Conservation (phyloP, 2,113 vertebrate genomes). For the Pedionomus torquatus region DNA sequence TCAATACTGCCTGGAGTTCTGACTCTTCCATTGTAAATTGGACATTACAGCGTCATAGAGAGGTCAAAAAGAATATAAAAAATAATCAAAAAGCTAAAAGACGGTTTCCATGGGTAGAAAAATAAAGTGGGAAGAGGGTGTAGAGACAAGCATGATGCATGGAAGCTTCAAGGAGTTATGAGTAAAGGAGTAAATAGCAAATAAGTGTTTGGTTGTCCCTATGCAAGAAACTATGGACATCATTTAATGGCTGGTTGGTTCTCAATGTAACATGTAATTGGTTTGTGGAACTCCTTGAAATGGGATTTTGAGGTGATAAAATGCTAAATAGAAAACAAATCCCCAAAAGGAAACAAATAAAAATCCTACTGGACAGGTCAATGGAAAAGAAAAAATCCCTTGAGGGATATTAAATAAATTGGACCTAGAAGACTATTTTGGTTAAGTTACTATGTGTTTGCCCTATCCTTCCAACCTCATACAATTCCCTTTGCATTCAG, state of each 20-base stretch:
- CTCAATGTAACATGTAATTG: not conserved
- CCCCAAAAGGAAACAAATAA: not conserved
- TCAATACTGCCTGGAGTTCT: not conserved
- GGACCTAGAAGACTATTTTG: not conserved
- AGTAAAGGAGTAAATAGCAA: not conserved
- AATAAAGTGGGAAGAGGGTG: not conserved
- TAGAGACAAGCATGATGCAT: not conserved
- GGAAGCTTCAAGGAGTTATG: not conserved
- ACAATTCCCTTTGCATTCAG: not conserved
- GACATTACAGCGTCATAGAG: not conserved
- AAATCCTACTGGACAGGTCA: not conserved
- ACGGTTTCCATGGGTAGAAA: not conserved
- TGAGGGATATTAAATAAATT: not conserved
- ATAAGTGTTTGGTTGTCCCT: not conserved
- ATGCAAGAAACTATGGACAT: not conserved
- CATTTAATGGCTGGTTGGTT: not conserved
- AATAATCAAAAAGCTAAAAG: not conserved
- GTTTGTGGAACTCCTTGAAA: not conserved
- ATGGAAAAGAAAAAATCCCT: fast-evolving
- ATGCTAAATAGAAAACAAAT: not conserved
- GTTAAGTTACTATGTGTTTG: not conserved
- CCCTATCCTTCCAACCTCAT: not conserved
- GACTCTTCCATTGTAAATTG: not conserved
- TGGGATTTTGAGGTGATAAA: not conserved
- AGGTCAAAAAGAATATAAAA: not conserved